A percentile compares a stretch with the other conserved stretches of the same genome.
phyloP scores from a whole-genome alignment of 1,140 invertebrate genomes.

The Goniozus legneri region DNA sequence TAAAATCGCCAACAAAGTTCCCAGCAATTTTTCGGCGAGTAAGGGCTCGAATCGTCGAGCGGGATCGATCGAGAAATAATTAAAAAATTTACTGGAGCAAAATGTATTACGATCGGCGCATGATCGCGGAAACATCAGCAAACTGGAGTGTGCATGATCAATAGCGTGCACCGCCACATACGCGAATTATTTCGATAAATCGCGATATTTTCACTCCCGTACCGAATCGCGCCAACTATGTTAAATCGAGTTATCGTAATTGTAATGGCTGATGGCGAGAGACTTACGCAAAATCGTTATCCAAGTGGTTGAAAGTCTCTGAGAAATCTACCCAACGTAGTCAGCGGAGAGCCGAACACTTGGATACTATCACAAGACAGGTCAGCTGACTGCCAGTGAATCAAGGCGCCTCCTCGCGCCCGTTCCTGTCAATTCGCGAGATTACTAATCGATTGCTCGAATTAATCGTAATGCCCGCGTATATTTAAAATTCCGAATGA shows the following conservation, averaged over 20 bases:
- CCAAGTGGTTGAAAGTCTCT: constrained; percentile 8
- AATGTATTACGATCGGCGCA: constrained; percentile 1
- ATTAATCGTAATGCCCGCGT: too few relatives aligned
- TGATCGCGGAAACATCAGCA: not conserved
- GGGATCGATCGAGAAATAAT: too few relatives aligned
- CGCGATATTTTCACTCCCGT: constrained; percentile 19
- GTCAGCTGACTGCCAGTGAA: constrained; percentile 44
- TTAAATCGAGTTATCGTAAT: not conserved
- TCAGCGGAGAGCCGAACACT: constrained; percentile 27
- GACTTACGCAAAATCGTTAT: constrained; percentile 34
- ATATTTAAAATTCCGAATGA: too few relatives aligned
- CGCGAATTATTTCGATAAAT: not conserved
- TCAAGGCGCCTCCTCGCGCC: not conserved
- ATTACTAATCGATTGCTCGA: too few relatives aligned
- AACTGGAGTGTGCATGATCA: not conserved
- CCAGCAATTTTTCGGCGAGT: too few relatives aligned
- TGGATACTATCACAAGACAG: constrained; percentile 47
- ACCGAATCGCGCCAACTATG: not conserved
- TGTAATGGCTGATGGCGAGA: constrained; percentile 11
- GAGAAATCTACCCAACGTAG: constrained; percentile 29
- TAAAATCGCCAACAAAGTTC: not conserved
- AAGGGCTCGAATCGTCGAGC: too few relatives aligned
- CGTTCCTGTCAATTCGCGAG: too few relatives aligned
- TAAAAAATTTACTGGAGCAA: too few relatives aligned
- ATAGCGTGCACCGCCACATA: not conserved